These are phyloP conservation scores for Oplegnathus fasciatus DNA, from an alignment of 2,113 vertebrate species.

Conservation along the genomic window DNA sequence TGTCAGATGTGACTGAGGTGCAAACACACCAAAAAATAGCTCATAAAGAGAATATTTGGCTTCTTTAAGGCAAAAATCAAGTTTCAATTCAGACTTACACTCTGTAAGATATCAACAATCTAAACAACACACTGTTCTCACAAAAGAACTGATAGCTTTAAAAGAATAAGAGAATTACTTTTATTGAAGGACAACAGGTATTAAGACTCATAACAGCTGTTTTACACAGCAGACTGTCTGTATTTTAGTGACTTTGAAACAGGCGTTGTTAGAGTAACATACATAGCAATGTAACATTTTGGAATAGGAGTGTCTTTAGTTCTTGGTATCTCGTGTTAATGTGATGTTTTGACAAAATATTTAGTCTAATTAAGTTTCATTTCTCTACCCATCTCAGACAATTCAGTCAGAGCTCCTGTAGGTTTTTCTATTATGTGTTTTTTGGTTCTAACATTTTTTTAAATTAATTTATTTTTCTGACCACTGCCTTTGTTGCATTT, in stretches of 20 bases:
- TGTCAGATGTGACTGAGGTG: not conserved
- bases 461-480: slow-evolving; percentile 48
- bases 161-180: not conserved
- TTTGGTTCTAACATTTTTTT: slow-evolving; percentile 30
- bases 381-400: slow-evolving; percentile 14
- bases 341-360: slow-evolving; percentile 4
- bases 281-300: not conserved
- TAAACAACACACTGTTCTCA: not conserved
- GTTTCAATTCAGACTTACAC: too few relatives aligned
- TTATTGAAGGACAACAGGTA: not conserved
- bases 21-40: not conserved
- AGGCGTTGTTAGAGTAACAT: not conserved
- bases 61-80: not conserved
- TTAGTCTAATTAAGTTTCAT: not conserved
- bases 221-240: not conserved
- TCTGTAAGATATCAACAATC: not conserved
- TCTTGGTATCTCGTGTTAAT: slow-evolving; percentile 4
- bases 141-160: not conserved
- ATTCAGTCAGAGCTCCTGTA: slow-evolving; percentile 3
- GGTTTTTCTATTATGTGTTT: slow-evolving; percentile 43
- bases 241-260: not conserved
- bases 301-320: not conserved
- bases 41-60: not conserved
- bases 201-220: not conserved
- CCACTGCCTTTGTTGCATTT: slow-evolving; percentile 66